These are phyloP conservation scores for human (Homo sapiens) DNA, from an alignment of 2,113 vertebrate species.

Conservation along the genomic window GRCh38 chr19:56581001-56581500, in stretches of 20 bases:
- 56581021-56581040: neutral
- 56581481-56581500: neutral
- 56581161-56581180: neutral
- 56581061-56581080: neutral
- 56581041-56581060: neutral
- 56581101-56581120: neutral
- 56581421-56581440: constrained; percentile 11
- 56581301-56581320: neutral
- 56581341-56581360: neutral
- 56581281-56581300: neutral
- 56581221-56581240: neutral
- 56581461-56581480: neutral
- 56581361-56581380: neutral
- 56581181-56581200: neutral
- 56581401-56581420: neutral
- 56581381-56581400: neutral
- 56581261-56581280: neutral
- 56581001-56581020: neutral
- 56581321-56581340: neutral
- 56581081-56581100: neutral
- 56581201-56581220: neutral
- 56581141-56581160: neutral
- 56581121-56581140: neutral
- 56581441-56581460: neutral
- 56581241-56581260: neutral